Conservation (phyloP, 2,113 vertebrate species). For the Antigone vipio region DNA sequence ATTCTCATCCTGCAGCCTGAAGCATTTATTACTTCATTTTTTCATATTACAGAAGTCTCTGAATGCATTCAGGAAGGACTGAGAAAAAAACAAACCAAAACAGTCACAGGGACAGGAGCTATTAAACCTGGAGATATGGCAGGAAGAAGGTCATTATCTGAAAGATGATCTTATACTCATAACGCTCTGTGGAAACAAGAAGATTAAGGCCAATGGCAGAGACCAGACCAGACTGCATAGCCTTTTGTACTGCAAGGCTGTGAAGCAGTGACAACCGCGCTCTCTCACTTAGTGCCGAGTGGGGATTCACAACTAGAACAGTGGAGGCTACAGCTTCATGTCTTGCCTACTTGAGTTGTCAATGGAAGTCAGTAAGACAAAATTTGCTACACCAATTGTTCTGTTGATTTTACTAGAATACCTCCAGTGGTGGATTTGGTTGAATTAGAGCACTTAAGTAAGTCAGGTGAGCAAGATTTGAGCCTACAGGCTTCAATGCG, state of each 20-base stretch:
- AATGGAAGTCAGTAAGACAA: neutral
- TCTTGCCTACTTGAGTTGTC: neutral
- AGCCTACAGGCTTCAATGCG: neutral
- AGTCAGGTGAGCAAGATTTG: neutral
- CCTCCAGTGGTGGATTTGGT: neutral
- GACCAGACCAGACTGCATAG: neutral
- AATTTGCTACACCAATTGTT: neutral
- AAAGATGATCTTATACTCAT: neutral
- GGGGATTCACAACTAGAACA: neutral
- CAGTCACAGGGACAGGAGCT: neutral
- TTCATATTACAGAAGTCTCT: neutral
- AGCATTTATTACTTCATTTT: neutral
- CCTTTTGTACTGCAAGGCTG: neutral
- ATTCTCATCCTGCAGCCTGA: neutral
- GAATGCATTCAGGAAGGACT: neutral
- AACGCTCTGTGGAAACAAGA: neutral
- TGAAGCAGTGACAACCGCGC: neutral
- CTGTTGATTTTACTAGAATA: neutral
- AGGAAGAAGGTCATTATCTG: neutral
- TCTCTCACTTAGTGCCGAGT: neutral
- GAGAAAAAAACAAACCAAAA: accelerated
- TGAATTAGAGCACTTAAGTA: neutral
- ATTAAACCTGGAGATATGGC: neutral
- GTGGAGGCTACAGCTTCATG: neutral
- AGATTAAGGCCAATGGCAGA: neutral